A percentile compares a stretch with the other conserved stretches of the same genome.
Conservation (phyloP, 2,797 vertebrate species). For the Pseudochaenichthys georgianus region DNA sequence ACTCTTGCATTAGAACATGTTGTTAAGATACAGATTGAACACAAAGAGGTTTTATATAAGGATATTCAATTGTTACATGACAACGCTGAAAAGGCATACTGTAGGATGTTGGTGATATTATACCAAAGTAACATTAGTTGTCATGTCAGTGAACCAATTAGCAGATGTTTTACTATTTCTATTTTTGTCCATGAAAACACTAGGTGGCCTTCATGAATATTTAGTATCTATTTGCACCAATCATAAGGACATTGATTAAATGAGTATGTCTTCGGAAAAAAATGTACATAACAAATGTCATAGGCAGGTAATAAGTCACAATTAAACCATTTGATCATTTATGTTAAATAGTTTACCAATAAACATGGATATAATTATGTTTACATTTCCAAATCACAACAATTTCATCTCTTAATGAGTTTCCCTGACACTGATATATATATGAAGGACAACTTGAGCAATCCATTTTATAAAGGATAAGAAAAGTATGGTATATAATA, state of each 20-base stretch:
- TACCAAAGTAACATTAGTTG: background rate
- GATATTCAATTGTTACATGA: background rate
- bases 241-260: background rate
- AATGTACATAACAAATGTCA: background rate
- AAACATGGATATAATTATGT: background rate
- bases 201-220: background rate
- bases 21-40: background rate
- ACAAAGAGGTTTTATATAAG: background rate
- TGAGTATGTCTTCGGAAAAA: background rate
- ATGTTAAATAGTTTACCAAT: background rate
- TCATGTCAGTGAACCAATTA: constrained; percentile 1
- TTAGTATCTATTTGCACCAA: background rate
- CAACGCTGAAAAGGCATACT: background rate
- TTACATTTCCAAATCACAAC: background rate
- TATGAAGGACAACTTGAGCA: background rate
- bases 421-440: background rate
- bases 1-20: background rate
- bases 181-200: background rate
- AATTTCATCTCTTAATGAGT: background rate
- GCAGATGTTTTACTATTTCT: background rate
- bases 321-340: background rate
- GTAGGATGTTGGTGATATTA: background rate
- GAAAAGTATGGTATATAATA: background rate
- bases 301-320: background rate
- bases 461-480: background rate